Evolutionary conservation across 2,888 invertebrate genomes (phyloP), one percentile per base, ranked within the genome.

Genomic region (Coelopa pilipes): DNA sequence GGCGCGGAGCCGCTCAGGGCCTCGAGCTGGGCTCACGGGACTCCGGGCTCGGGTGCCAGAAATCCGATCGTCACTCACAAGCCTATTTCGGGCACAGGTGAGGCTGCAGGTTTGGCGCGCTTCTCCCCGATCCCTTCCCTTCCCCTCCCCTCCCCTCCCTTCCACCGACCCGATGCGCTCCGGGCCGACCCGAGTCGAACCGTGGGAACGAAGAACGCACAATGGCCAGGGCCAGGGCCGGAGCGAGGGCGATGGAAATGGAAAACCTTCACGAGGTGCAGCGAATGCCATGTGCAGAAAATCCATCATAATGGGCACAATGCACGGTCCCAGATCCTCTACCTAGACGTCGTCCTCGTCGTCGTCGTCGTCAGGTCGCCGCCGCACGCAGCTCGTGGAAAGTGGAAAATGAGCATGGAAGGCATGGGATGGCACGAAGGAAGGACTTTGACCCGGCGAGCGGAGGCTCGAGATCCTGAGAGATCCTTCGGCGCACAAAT

Each of bases 71-170:
- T 15, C 13, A 53, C n/a, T 53, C 53, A 53, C 13, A 53, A 53
- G 53, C 53, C 53, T 53, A 15, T 53, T 15, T 53, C 10, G 13
- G 53, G 53, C 71, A 71, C 71, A 71, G 71, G 65, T 71, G 71
- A 21, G 71, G 55, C 71, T 63, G 71, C 71, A 71, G 55, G 71
- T 65, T 71, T 71, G 71, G 71, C 71, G 71, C 71, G 71, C 71
- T 71, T 71, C 71, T 71, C 70, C 1, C 19, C 12, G 66, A 66
- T 34, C 34, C 13, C 50, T 19, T 13, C 12, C 3, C 9, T 17
- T 17, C 1, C 50, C 21, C 24, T 71, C 70, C 1, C 19, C 12
- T 34, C 34, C 13, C 50, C 17, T 13, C 12, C 3, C 9, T 17
- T 17, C 1, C 50, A 11, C 24, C n/a, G n/a, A n/a, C n/a, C n/a